A percentile compares a stretch with the other conserved stretches of the same genome.
Conservation (phyloP, 2,888 invertebrate genomes). For the Teleiodes luculella region DNA sequence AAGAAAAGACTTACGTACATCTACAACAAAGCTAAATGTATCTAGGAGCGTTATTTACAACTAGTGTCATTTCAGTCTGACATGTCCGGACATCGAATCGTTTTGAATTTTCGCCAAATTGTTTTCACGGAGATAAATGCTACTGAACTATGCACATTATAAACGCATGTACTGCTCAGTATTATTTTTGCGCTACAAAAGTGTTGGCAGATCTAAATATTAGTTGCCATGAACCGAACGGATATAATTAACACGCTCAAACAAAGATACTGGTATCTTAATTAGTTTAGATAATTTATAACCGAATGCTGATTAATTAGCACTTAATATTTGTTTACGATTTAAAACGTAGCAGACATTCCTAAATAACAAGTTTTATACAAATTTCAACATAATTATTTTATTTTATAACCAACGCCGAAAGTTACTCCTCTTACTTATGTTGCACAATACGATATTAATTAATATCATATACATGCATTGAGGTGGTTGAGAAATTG, state of each 20-base stretch:
- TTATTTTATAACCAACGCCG: too few species aligned
- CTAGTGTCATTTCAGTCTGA: neutral
- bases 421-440: too few species aligned
- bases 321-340: neutral
- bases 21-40: neutral
- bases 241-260: neutral
- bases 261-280: neutral
- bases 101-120: constrained; percentile 16
- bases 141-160: neutral
- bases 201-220: neutral
- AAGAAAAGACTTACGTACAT: too few species aligned
- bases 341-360: neutral
- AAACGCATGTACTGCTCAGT: neutral
- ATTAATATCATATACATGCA: neutral
- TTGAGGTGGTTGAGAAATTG: constrained; percentile 6
- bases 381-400: neutral
- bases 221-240: neutral
- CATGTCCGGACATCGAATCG: neutral
- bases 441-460: too few species aligned
- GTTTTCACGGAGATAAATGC: neutral
- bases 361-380: neutral
- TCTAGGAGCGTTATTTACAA: neutral
- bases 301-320: neutral
- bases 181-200: neutral
- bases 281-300: neutral